Conservation (phyloP, 2,888 invertebrate genomes). For the Leptinotarsa juncta region DNA sequence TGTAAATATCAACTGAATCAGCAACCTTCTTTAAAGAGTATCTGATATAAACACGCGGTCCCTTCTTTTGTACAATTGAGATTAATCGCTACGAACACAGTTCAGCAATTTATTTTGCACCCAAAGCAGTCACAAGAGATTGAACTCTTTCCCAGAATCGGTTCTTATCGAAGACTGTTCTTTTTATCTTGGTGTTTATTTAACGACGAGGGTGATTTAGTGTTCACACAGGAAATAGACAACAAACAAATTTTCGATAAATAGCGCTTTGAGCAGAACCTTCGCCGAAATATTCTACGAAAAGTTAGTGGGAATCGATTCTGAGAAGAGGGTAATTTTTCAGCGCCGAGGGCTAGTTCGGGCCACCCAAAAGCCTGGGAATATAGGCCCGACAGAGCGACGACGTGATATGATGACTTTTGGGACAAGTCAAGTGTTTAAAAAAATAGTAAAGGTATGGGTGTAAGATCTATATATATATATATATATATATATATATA, state of each 20-base stretch:
- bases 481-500: too few species aligned
- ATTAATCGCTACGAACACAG: neutral
- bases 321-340: conserved; percentile 48
- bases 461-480: neutral
- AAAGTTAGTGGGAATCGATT: conserved; percentile 37
- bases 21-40: neutral
- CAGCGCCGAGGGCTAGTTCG: conserved; percentile 36
- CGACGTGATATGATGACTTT: conserved; percentile 1
- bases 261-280: conserved; percentile 35
- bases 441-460: neutral
- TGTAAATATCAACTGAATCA: neutral
- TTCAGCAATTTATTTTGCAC: conserved; percentile 17
- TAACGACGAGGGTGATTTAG: conserved; percentile 37
- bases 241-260: conserved; percentile 44
- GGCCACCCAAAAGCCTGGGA: conserved; percentile 45
- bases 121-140: conserved; percentile 14
- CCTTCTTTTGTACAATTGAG: neutral
- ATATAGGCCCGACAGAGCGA: conserved; percentile 14
- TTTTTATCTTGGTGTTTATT: conserved; percentile 37
- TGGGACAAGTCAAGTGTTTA: conserved; percentile 1
- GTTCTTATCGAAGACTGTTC: conserved; percentile 13
- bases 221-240: conserved; percentile 45
- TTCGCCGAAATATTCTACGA: conserved; percentile 46
- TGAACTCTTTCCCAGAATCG: conserved; percentile 10
- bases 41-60: neutral